These are phyloP conservation scores for Peromyscus californicus DNA, from an alignment of 2,113 vertebrate species.

Conservation along the genomic window DNA sequence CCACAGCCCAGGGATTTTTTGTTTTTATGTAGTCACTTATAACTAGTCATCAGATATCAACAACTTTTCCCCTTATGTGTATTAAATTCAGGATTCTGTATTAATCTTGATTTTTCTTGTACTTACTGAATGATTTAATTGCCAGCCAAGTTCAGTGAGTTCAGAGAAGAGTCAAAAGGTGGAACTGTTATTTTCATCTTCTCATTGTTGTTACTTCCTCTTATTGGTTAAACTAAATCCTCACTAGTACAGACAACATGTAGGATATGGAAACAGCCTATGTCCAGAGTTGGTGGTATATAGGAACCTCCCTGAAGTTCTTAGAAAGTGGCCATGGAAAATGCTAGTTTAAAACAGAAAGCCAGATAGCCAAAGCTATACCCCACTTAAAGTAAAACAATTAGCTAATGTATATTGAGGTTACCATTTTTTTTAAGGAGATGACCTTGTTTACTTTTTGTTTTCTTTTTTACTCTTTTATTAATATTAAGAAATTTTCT, in stretches of 20 bases:
- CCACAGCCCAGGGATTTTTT: neutral
- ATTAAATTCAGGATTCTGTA: conserved; percentile 31
- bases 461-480: too few relatives aligned
- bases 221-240: neutral
- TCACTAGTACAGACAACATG: neutral
- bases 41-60: neutral
- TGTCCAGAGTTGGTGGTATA: neutral
- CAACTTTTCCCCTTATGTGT: neutral
- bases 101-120: conserved; percentile 57
- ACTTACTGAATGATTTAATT: conserved; percentile 6
- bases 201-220: neutral
- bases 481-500: too few relatives aligned
- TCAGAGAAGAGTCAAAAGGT: conserved; percentile 32
- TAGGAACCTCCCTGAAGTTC: neutral
- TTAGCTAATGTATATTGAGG: neutral
- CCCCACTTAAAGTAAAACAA: neutral
- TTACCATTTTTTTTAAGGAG: neutral
- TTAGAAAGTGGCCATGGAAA: neutral
- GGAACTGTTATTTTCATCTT: neutral
- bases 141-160: conserved; percentile 20
- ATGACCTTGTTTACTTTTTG: neutral
- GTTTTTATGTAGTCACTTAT: conserved; percentile 53
- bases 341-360: neutral
- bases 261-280: neutral
- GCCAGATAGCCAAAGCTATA: neutral